These are phyloP conservation scores for Pandemis corylana DNA, from an alignment of 2,888 invertebrate genomes.

Conservation along the genomic window DNA sequence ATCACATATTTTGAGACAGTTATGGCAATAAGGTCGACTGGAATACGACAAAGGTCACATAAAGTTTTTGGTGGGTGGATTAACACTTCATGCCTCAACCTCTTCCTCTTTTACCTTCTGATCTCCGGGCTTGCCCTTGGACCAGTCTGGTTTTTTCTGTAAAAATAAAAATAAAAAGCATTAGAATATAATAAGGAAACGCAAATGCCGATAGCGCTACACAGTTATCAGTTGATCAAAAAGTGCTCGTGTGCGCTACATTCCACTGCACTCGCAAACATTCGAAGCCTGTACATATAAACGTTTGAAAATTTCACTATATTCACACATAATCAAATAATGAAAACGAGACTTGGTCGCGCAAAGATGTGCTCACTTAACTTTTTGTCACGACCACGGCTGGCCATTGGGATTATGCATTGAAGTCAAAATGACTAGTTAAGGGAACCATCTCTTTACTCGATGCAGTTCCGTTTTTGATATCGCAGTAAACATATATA, in stretches of 20 bases:
- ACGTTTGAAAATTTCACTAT: constrained; percentile 4
- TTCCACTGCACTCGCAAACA: constrained; percentile 32
- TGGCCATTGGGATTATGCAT: background rate
- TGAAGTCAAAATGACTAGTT: background rate
- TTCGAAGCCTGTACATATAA: constrained; percentile 43
- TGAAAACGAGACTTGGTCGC: background rate
- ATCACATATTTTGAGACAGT: constrained; percentile 71
- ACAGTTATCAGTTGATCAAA: constrained; percentile 37
- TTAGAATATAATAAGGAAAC: constrained; percentile 27
- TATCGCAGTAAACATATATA: background rate
- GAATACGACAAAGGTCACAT: constrained; percentile 68
- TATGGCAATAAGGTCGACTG: constrained; percentile 65
- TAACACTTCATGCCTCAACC: constrained; percentile 91
- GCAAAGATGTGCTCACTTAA: background rate
- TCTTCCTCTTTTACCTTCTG: constrained; percentile 94
- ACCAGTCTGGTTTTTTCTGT: constrained; percentile 98
- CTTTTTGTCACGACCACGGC: background rate
- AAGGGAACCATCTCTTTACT: background rate
- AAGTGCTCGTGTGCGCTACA: constrained; percentile 16
- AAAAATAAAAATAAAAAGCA: constrained; percentile 68
- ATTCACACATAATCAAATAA: constrained; percentile 24
- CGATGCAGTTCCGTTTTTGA: background rate
- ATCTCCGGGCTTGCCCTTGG: constrained; percentile 95
- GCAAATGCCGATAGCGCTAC: constrained; percentile 49
- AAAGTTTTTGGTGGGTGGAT: constrained; percentile 65